Conservation (phyloP, 1,140 invertebrate genomes). For the Drosophila suzukii region DNA sequence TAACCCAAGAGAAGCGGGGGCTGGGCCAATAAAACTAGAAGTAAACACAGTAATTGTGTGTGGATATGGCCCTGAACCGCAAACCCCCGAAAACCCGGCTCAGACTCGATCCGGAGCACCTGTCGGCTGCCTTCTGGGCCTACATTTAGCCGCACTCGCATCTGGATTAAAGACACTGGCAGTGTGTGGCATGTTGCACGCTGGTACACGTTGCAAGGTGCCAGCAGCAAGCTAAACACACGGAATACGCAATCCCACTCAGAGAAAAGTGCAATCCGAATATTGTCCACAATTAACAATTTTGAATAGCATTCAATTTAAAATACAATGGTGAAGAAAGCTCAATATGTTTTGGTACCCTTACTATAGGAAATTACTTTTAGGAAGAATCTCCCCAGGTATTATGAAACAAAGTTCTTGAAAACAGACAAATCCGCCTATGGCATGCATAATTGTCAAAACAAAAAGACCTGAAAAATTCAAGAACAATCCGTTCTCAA, state of each 20-base stretch:
- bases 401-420: no score
- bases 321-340: no score
- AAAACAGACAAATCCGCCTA: no score
- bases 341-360: no score
- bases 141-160: constrained; percentile 14
- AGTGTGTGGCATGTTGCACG: constrained; percentile 16
- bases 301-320: neutral
- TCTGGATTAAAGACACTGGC: constrained; percentile 41
- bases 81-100: constrained; percentile 16
- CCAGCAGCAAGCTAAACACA: constrained; percentile 10
- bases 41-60: constrained; percentile 54
- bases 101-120: constrained; percentile 1
- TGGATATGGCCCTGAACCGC: constrained; percentile 43
- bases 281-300: neutral
- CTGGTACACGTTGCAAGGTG: constrained; percentile 10
- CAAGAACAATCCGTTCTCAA: no score
- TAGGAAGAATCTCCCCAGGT: no score
- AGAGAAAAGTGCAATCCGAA: neutral
- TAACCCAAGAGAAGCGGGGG: constrained; percentile 1
- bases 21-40: constrained; percentile 40
- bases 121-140: constrained; percentile 6
- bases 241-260: constrained; percentile 4
- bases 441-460: no score
- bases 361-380: no score
- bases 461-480: neutral